phyloP scores from a whole-genome alignment of 2,113 vertebrate species.

The Danionella cerebrum region DNA sequence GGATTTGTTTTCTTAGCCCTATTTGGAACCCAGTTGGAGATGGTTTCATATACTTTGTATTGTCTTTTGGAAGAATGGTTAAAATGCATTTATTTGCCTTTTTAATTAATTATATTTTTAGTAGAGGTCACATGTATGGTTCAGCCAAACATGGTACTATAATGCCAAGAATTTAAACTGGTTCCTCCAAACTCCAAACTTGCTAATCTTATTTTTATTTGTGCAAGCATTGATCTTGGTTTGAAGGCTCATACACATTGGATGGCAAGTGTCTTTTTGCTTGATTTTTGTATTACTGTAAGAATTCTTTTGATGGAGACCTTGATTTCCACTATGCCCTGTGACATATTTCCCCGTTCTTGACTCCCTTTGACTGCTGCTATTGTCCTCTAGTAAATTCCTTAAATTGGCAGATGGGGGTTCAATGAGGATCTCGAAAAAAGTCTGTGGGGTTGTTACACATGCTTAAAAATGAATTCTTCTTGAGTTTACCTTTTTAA shows the following conservation, averaged over 20 bases:
- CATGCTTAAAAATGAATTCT: slow-evolving; percentile 7
- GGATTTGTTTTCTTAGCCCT: not conserved
- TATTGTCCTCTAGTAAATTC: slow-evolving; percentile 27
- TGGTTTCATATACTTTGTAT: too few species aligned
- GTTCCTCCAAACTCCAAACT: too few species aligned
- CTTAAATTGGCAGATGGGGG: slow-evolving; percentile 8
- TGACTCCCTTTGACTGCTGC: slow-evolving; percentile 16
- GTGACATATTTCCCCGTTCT: not conserved
- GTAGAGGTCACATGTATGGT: too few species aligned
- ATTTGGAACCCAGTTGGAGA: too few species aligned
- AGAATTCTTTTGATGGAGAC: not conserved
- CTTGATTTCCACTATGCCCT: not conserved
- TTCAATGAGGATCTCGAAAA: not conserved
- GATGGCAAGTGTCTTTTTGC: not conserved
- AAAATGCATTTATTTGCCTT: not conserved
- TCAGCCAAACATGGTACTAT: too few species aligned
- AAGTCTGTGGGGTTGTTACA: too few species aligned
- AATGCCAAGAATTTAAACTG: too few species aligned
- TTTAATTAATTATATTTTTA: not conserved
- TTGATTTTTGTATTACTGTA: not conserved
- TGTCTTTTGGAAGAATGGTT: not conserved
- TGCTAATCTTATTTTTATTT: too few species aligned
- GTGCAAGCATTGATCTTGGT: too few species aligned
- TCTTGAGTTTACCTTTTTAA: too few species aligned
- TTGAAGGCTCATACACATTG: too few species aligned